Base-by-base conservation (phyloP, 2,113 vertebrate species). In the Tursiops truncatus region DNA sequence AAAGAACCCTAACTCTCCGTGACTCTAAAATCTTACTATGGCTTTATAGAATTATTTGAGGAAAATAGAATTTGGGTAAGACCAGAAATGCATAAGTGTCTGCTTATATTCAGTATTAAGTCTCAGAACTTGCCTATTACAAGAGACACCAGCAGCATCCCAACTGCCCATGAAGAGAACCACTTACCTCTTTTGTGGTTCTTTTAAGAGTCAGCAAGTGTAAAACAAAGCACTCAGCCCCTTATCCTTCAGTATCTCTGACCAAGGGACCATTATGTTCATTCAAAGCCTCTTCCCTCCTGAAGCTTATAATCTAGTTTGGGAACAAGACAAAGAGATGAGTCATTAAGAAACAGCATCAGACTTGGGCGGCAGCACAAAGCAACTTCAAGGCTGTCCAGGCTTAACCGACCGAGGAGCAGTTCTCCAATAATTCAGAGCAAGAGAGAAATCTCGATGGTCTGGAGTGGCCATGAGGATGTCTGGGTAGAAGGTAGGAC, bases 31-130 rank as follows among this genome's bases (percentile, higher is more conserved):
- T 91, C 20, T 44, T 44, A 81, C 20, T 70, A 15, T 70, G 20
- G 67, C 80, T 88, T 96, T 62, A 93, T 14, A 79, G 81, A 97
- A 91, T 73, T 71, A 90, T 63, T 86, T 71, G 31, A 92, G 20
- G 33, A 84, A 65, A 90, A 67, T 8, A 81, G 60, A 80, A 41
- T 89, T 77, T 88, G n/a, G 15, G 1, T 88, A 83, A 96, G 76
- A 74, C 7, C 13, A 56, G 11, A 53, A 80, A 41, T 53, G 41
- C 18, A 3, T 50, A 56, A 70, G 67, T 70, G 2, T 87, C 79
- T 67, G 25, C 65, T 94, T 56, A 84, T 20, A 8, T 28, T 28
- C 26, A 8, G 8, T 41, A 58, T 88, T 94, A 88, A 84, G 67
- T 76, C 33, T 62, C 47, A 89, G 88, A 85, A 25, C 31, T 38